Base-by-base conservation (phyloP, 2,888 invertebrate species). In the Drosophila helvetica region DNA sequence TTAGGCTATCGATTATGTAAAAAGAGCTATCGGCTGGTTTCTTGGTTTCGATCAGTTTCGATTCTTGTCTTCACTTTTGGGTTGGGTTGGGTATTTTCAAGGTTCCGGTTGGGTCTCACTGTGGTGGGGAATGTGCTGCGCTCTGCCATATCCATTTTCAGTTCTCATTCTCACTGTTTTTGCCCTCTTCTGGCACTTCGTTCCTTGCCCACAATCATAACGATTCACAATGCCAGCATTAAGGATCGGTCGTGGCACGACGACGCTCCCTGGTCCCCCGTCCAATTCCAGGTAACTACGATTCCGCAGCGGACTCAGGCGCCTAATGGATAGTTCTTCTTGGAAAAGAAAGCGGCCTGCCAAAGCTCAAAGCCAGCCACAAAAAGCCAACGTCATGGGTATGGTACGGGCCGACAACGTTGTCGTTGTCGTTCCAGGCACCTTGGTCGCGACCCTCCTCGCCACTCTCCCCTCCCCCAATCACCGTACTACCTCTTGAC, bases 241-340 rank as follows among this genome's bases (percentile, higher is more conserved):
- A 60, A 71, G 62, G 70, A 68, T 69, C 61, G 69, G 47, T 52
- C 52, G 48, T 56, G 38, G 66, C 68, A 68, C 55, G 65, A 50
- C 52, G 42, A 55, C 68, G 68, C 43, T 15, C 50, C 43, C 19
- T 50, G 38, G 33, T 52, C 46, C 15, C n/a, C 52, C 19, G 64
- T 46, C 72, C 71, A 86, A 82, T 82, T 88, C 82, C 82, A 88
- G 88, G 86, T 88, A 82, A 73, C 72, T 74, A 74, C 68, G 73
- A 71, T 66, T 38, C 54, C 74, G 71, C 66, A 74, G 80, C 75
- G 78, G 86, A 86, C 86, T 88, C 79, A 88, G 83, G 83, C 88
- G 88, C 83, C 83, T 83, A 83, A 83, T 83, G 83, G 84, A 84
- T 88, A 88, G 88, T 84, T 88, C 81, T 83, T 83, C 83, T 83